Conservation (phyloP, 1,140 invertebrate species). For the Euwallacea fornicatus region DNA sequence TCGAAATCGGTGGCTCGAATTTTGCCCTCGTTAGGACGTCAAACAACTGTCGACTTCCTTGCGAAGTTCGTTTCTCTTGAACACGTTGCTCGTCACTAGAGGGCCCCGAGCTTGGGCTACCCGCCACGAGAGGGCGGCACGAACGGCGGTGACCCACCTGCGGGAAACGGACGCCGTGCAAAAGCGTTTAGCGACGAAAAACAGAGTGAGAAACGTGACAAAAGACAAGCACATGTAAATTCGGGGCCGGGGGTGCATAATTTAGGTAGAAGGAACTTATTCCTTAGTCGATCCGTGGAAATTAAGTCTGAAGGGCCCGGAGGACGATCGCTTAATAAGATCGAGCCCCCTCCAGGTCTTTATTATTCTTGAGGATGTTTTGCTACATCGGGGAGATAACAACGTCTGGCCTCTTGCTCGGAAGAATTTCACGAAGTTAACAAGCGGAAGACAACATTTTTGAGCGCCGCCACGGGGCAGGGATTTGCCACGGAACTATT, state of each 20-base stretch:
- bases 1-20: too few relatives aligned
- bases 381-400: slow-evolving; percentile 6
- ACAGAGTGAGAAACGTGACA: slow-evolving; percentile 24
- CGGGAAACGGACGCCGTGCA: background rate
- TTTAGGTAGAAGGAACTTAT: slow-evolving; percentile 5
- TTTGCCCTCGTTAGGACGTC: too few relatives aligned
- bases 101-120: too few relatives aligned
- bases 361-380: background rate
- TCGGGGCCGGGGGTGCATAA: slow-evolving; percentile 20
- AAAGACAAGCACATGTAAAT: slow-evolving; percentile 25
- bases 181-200: slow-evolving; percentile 18
- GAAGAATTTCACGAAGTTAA: slow-evolving; percentile 5
- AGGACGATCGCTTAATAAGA: background rate
- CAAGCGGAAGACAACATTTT: slow-evolving; percentile 22
- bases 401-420: slow-evolving; percentile 4
- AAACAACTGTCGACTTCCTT: too few relatives aligned
- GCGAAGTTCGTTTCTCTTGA: too few relatives aligned
- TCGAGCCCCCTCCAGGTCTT: background rate
- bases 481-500: slow-evolving; percentile 18
- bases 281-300: background rate
- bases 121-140: too few relatives aligned
- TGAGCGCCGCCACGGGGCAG: slow-evolving; percentile 17
- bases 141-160: too few relatives aligned
- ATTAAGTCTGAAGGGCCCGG: background rate
- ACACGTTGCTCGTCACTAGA: too few relatives aligned